Percentiles rank a stretch among this genome's conserved stretches.
Evolutionary conservation across 1,140 invertebrate genomes (phyloP).

Genomic region (Drosophila funebris): DNA sequence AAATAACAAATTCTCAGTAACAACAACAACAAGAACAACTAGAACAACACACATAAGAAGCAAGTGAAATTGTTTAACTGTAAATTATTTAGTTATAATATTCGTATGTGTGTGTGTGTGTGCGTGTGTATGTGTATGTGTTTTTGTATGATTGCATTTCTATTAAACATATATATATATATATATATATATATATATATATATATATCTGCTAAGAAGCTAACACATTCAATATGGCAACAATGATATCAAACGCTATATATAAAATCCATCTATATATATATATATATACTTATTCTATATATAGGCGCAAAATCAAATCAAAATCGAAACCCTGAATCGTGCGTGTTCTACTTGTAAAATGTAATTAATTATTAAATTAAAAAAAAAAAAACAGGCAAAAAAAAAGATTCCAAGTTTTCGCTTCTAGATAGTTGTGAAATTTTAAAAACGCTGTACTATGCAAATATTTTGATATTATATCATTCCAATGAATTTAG

Average conservation of each 20-base stretch:
- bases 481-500: conserved; percentile 83
- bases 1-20: conserved; percentile 35
- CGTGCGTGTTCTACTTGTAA: conserved; percentile 67
- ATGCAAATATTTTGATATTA: conserved; percentile 82
- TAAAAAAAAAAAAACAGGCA: conserved; percentile 15
- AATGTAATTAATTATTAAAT: conserved; percentile 50
- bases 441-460: conserved; percentile 79
- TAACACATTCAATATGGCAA: conserved; percentile 2
- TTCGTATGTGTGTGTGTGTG: conserved; percentile 22
- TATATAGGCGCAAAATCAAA: conserved; percentile 40
- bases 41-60: not conserved
- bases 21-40: conserved; percentile 7
- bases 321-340: conserved; percentile 49
- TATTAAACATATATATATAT: conserved; percentile 10
- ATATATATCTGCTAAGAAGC: conserved; percentile 21
- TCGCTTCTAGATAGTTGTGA: conserved; percentile 80
- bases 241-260: not conserved
- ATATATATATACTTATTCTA: too few species aligned
- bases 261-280: not conserved
- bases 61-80: conserved; percentile 28
- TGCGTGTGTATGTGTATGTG: conserved; percentile 20
- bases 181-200: not conserved
- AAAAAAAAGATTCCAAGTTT: conserved; percentile 56
- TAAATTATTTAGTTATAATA: conserved; percentile 35
- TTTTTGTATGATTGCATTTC: conserved; percentile 38